Conservation (phyloP, 1,140 invertebrate genomes). For the Leptinotarsa lineolata region DNA sequence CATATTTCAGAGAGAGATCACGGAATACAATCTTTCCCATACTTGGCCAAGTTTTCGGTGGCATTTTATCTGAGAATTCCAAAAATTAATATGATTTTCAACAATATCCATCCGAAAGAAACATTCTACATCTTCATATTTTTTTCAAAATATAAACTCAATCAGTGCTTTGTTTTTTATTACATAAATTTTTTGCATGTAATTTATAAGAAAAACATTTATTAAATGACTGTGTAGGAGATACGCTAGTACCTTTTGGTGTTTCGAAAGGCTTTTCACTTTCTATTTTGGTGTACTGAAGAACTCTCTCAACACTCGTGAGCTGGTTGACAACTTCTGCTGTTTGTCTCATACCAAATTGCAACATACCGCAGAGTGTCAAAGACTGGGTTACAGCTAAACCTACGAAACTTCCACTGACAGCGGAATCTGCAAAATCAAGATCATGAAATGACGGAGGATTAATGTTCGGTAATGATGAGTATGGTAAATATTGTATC, state of each 20-base stretch:
- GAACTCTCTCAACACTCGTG: slow-evolving; percentile 79
- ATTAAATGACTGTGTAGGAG: neutral
- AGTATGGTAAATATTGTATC: no score
- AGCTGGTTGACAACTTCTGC: slow-evolving; percentile 84
- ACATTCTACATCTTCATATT: no score
- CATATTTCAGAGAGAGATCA: slow-evolving; percentile 70
- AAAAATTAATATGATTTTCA: no score
- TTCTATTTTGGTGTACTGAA: slow-evolving; percentile 74
- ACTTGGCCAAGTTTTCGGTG: slow-evolving; percentile 44
- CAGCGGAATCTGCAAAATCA: slow-evolving; percentile 27
- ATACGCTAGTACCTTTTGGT: slow-evolving; percentile 54
- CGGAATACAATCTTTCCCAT: slow-evolving; percentile 62
- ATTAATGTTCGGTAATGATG: no score
- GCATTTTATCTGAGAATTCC: slow-evolving; percentile 31
- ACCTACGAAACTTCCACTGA: slow-evolving; percentile 68
- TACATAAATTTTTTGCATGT: no score
- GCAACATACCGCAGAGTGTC: slow-evolving; percentile 82
- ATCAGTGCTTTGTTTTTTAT: no score
- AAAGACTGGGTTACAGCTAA: slow-evolving; percentile 83
- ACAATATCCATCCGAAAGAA: no score
- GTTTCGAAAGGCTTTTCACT: slow-evolving; percentile 60
- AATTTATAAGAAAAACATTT: neutral
- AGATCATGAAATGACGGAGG: no score
- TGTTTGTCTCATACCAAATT: slow-evolving; percentile 81
- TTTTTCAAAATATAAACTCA: no score